Base-by-base conservation (phyloP, 2,797 vertebrate species). In the Gymnocypris eckloni region DNA sequence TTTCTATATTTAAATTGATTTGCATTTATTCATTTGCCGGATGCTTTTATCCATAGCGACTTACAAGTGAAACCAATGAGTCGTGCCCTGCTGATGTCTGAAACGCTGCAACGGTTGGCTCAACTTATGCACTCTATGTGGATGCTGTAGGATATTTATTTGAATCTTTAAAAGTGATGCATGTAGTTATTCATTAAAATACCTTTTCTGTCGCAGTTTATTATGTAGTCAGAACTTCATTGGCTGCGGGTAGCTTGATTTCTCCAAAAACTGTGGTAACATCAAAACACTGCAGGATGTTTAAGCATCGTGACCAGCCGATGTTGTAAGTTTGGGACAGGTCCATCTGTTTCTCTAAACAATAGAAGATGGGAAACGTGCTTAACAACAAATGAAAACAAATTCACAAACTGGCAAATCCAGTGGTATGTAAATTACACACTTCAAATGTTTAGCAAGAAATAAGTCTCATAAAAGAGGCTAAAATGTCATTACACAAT, bases 1-100 rank as follows among this genome's bases (percentile, higher is more conserved):
- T 75, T 79, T 85, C 67, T 71, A 85, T 37, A 85, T 85, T 84
- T 71, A 79, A 79, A 84, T 84, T 16, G 79, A 79, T 84, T 85
- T 85, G 28, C 82, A 69, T 84, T 78, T 69, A 79, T 85, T 79
- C 66, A 81, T 81, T 81, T 81, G 64, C 54, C n/a, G 39, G 81
- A 82, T 28, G 16, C 81, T 83, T 85, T 79, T 85, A 70, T 71
- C 50, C 28, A 84, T 66, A 37, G 69, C 20, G 15, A 43, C 81
- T 83, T 37, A 66, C 73, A 45, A 84, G 39, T 25, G 75, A 79
- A 77, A 45, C 64, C 75, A 79, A 70, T 84, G 64, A 84, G 83
- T 79, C 66, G n/a, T 84, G 50, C n/a, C 7, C 6, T 52, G 41
- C 61, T 80, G 79, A 66, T 67, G 41, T 83, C 18, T 75, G 56